Percentiles rank a stretch among this genome's conserved stretches.
phyloP scores from a whole-genome alignment of 2,113 vertebrate species.

The Mobula birostris region DNA sequence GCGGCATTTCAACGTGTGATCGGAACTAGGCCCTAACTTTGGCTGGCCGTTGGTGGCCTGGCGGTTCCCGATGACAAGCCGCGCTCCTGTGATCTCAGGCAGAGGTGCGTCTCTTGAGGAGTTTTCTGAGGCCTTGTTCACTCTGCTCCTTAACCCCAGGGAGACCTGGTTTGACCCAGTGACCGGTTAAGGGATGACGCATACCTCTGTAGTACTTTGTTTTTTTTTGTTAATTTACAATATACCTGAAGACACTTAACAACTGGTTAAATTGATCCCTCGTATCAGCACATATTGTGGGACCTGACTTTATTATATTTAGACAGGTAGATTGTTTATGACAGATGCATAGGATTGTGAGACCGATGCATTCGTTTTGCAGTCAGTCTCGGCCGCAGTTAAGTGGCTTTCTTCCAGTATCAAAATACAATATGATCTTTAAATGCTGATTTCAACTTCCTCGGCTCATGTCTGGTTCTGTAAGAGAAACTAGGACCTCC shows the following conservation, averaged over 20 bases:
- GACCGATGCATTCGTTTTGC: not conserved
- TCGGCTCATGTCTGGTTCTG: not conserved
- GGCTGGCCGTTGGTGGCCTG: not conserved
- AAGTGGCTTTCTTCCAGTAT: not conserved
- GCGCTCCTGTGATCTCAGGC: not conserved
- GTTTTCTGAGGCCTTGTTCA: not conserved
- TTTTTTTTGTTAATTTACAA: not conserved
- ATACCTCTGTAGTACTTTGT: not conserved
- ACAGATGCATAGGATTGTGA: not conserved
- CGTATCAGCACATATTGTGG: not conserved
- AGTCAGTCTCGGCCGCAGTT: not conserved
- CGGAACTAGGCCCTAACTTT: not conserved
- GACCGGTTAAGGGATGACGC: not conserved
- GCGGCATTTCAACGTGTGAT: not conserved
- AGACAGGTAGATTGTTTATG: too few relatives aligned
- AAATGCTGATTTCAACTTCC: not conserved
- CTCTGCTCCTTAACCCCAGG: not conserved
- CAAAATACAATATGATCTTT: not conserved
- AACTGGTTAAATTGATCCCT: not conserved
- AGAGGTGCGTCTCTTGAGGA: conserved; percentile 26
- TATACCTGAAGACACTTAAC: not conserved
- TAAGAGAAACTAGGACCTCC: not conserved
- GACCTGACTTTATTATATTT: too few relatives aligned
- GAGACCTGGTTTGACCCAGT: not conserved
- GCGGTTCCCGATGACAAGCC: not conserved